Conservation (phyloP, 2,888 invertebrate genomes). For the Parnassius apollo region DNA sequence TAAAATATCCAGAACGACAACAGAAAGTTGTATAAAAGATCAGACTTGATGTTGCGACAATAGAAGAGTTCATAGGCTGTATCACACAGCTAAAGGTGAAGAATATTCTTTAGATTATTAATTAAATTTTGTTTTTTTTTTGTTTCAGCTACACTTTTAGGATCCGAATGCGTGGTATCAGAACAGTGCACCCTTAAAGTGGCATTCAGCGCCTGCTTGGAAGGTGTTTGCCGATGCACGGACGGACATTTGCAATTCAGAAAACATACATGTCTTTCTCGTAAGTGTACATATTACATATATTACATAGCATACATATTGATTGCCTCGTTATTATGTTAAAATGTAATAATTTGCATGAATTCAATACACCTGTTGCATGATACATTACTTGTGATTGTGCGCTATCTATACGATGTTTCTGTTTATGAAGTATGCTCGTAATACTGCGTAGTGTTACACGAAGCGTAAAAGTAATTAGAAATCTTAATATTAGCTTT, state of each 20-base stretch:
- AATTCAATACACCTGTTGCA: conserved; percentile 6
- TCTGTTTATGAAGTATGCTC: conserved; percentile 20
- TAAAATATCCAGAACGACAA: too few species aligned
- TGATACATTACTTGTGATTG: conserved; percentile 27
- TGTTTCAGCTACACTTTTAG: conserved; percentile 89
- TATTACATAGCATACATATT: conserved; percentile 20
- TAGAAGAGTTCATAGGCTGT: too few species aligned
- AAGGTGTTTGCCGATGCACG: conserved; percentile 91
- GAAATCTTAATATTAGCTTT: too few species aligned
- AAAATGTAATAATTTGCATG: conserved; percentile 17
- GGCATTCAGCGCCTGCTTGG: conserved; percentile 91
- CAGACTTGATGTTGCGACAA: too few species aligned
- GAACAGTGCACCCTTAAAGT: conserved; percentile 94
- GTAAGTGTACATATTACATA: conserved; percentile 82
- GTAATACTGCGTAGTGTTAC: background rate
- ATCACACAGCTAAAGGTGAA: background rate
- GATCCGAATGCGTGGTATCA: conserved; percentile 90
- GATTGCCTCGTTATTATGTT: conserved; percentile 21
- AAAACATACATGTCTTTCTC: conserved; percentile 93
- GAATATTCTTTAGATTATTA: background rate
- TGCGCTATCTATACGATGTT: background rate
- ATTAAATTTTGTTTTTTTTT: conserved; percentile 27
- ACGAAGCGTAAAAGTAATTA: too few species aligned
- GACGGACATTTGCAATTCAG: conserved; percentile 93
- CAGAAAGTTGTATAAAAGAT: too few species aligned